Conservation (phyloP, 1,140 invertebrate species). For the Leptoteleia sp. region DNA sequence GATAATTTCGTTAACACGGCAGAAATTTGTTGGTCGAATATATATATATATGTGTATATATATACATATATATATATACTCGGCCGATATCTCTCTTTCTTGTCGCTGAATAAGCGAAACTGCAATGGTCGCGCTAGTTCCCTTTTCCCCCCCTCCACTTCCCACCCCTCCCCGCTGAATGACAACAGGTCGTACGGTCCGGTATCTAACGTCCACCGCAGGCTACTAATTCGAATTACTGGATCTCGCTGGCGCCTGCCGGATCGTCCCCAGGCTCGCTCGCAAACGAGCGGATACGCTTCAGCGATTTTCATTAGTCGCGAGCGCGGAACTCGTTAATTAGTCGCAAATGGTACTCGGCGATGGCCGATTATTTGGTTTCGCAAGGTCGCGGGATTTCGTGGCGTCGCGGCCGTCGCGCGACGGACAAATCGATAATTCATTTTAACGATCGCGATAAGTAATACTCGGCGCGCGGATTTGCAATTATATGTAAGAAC, state of each 20-base stretch:
- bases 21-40: constrained; percentile 48
- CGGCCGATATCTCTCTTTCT: constrained; percentile 47
- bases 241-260: constrained; percentile 52
- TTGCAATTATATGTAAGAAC: too few species aligned
- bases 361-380: constrained; percentile 49
- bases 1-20: constrained; percentile 50
- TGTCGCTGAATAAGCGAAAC: constrained; percentile 19
- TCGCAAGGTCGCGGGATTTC: constrained; percentile 52
- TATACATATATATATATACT: too few species aligned
- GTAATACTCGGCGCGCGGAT: background rate
- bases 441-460: constrained; percentile 14
- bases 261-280: constrained; percentile 24
- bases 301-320: constrained; percentile 63
- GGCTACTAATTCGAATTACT: constrained; percentile 62
- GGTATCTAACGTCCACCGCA: constrained; percentile 44
- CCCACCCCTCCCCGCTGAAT: too few species aligned
- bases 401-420: background rate
- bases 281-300: constrained; percentile 39
- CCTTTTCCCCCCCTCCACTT: too few species aligned
- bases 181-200: constrained; percentile 59
- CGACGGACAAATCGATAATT: constrained; percentile 1
- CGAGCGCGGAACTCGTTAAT: constrained; percentile 55
- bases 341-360: too few species aligned
- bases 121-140: constrained; percentile 39
- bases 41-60: too few species aligned